Percentiles rank a stretch among this genome's conserved stretches.
Evolutionary conservation across 2,888 invertebrate species (phyloP).

Genomic region (Xanthia icteritia): DNA sequence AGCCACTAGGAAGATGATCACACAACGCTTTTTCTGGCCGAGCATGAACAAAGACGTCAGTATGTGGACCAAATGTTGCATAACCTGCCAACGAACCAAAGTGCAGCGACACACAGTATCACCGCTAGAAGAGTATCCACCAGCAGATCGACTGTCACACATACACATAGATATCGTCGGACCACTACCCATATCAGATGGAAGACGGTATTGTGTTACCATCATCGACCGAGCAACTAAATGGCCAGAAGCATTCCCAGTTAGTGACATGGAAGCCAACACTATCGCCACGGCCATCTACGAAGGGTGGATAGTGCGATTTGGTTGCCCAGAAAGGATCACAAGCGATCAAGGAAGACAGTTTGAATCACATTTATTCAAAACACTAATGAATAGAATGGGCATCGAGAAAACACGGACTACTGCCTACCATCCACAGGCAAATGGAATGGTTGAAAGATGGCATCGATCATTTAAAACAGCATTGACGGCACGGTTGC

Average conservation of each 20-base stretch:
- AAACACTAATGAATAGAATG: not conserved
- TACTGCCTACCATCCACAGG: slow-evolving; percentile 10
- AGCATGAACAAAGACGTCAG: no score
- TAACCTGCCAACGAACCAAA: not conserved
- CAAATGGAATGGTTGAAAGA: slow-evolving; percentile 11
- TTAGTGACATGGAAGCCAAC: no score
- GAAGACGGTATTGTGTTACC: no score
- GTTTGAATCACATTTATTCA: not conserved
- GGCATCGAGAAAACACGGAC: not conserved
- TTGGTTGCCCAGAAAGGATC: no score
- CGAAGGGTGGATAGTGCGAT: no score
- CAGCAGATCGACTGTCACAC: not conserved
- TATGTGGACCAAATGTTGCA: not conserved
- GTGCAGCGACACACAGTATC: not conserved
- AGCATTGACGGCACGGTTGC: not conserved
- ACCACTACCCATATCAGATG: not conserved
- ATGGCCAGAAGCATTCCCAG: no score
- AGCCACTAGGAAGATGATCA: no score
- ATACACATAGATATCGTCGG: not conserved
- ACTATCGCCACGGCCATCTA: no score
- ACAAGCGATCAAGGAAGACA: no score
- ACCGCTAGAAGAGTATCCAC: not conserved
- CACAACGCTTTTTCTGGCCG: no score
- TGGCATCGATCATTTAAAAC: slow-evolving; percentile 9
- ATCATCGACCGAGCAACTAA: no score